phyloP scores from a whole-genome alignment of 2,888 invertebrate species.

The Phortica okadai region DNA sequence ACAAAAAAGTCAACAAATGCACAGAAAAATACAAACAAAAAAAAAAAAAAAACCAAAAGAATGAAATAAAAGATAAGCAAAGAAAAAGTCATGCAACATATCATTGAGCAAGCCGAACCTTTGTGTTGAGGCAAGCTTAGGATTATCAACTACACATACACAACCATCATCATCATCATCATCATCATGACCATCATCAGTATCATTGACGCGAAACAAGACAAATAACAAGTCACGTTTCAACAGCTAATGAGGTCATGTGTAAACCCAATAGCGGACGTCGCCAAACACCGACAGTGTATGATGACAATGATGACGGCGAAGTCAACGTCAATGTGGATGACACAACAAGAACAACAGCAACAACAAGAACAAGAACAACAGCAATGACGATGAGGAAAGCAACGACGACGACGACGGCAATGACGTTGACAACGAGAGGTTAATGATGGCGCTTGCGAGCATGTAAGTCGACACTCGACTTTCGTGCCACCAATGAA shows the following conservation, averaged over 20 bases:
- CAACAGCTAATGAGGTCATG: constrained; percentile 74
- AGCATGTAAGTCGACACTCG: constrained; percentile 6
- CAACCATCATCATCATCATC: constrained; percentile 15
- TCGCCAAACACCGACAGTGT: constrained; percentile 7
- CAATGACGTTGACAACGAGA: constrained; percentile 15
- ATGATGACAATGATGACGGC: neutral
- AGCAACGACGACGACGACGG: constrained; percentile 33
- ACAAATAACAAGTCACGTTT: constrained; percentile 74
- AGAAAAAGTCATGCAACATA: neutral
- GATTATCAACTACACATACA: neutral
- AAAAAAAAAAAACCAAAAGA: neutral
- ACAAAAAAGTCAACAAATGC: too few relatives aligned
- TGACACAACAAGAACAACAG: neutral
- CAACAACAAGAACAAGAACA: neutral
- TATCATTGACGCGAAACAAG: constrained; percentile 58
- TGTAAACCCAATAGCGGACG: constrained; percentile 62
- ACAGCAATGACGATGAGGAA: constrained; percentile 33
- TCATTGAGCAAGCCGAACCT: neutral
- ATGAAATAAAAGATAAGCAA: constrained; percentile 1
- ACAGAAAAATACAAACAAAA: neutral
- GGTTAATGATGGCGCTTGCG: constrained; percentile 14
- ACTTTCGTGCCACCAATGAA: neutral
- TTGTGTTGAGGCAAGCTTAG: neutral
- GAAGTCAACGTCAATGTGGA: neutral
- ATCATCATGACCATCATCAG: constrained; percentile 11